Evolutionary conservation across 2,113 vertebrate genomes (phyloP).

Genomic region (Piprites chloris): DNA sequence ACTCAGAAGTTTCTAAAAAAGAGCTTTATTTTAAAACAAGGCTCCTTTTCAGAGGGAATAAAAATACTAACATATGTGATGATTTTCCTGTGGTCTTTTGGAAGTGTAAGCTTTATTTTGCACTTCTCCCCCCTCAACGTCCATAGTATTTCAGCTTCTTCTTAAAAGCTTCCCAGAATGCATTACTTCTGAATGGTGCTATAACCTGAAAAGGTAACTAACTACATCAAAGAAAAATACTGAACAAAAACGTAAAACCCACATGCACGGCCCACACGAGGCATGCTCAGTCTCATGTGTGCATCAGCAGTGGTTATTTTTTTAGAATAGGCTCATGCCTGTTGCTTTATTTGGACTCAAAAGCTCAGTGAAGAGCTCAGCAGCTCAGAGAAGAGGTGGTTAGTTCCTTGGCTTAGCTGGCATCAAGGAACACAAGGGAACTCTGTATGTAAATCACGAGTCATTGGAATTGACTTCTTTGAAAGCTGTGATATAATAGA

Average conservation of each 20-base stretch:
- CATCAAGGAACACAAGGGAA: background rate
- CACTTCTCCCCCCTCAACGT: rapidly evolving
- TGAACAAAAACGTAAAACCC: background rate
- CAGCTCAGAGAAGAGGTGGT: background rate
- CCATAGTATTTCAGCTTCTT: background rate
- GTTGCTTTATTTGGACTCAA: background rate
- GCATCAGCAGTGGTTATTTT: background rate
- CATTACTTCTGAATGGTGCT: background rate
- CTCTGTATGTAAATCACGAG: background rate
- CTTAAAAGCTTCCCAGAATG: background rate
- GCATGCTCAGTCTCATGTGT: background rate
- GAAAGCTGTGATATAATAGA: background rate
- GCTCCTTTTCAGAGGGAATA: background rate
- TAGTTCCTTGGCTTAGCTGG: background rate
- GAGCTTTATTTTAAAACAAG: background rate
- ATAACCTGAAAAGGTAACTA: background rate
- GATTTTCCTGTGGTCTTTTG: background rate
- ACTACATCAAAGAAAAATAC: background rate
- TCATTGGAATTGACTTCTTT: background rate
- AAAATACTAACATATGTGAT: background rate
- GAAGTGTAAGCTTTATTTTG: background rate
- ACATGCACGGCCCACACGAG: background rate
- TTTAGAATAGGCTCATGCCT: background rate
- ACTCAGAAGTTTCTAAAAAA: background rate
- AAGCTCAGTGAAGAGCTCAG: background rate